Conservation (phyloP, 2,113 vertebrate genomes). For the Fregata magnificens region DNA sequence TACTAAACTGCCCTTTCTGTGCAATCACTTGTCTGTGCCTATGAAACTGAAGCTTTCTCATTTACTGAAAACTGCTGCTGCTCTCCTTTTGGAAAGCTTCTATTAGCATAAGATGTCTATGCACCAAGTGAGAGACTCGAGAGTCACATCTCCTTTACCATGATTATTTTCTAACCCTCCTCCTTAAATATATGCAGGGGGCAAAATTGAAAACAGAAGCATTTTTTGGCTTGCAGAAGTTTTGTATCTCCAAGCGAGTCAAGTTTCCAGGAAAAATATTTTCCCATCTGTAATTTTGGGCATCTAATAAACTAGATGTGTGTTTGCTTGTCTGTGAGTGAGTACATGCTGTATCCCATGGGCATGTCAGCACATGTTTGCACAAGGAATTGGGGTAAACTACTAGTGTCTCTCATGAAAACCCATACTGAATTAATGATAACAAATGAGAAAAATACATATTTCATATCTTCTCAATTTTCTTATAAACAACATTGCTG, state of each 20-base stretch:
- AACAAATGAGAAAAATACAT: not conserved
- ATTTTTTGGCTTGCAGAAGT: not conserved
- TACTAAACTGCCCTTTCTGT: not conserved
- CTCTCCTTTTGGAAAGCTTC: not conserved
- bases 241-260: fast-evolving
- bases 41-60: not conserved
- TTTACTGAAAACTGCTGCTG: not conserved
- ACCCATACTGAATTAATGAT: not conserved
- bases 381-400: not conserved
- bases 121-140: not conserved
- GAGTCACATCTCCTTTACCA: fast-evolving
- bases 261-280: not conserved
- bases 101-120: not conserved
- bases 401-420: not conserved
- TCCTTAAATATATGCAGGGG: not conserved
- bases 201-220: fast-evolving
- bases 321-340: not conserved
- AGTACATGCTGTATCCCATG: not conserved
- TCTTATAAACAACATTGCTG: not conserved
- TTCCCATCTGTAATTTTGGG: not conserved
- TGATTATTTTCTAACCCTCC: not conserved
- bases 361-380: not conserved
- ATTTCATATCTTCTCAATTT: not conserved
- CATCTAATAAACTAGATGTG: not conserved
- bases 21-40: not conserved